Percentiles rank a stretch among this genome's conserved stretches.
These are phyloP conservation scores for Thumatha senex DNA, from an alignment of 2,888 invertebrate species.

Conservation along the genomic window DNA sequence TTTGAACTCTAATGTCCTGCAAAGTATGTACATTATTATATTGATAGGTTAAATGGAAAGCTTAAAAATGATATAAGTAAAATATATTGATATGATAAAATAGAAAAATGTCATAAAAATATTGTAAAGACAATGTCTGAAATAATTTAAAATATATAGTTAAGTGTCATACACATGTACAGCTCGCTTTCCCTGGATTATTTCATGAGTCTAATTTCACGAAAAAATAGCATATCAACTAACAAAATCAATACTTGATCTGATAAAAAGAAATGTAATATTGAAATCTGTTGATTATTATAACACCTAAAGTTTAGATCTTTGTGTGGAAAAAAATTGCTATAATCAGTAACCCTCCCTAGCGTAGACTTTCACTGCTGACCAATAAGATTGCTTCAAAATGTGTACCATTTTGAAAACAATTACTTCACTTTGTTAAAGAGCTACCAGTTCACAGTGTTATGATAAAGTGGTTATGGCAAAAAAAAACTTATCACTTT, in stretches of 20 bases:
- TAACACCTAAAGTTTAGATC: too few species aligned
- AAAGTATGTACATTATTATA: constrained; percentile 47
- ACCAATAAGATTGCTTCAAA: too few species aligned
- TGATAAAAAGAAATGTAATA: too few species aligned
- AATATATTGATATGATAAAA: constrained; percentile 34
- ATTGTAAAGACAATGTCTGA: constrained; percentile 55
- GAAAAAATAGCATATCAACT: constrained; percentile 48
- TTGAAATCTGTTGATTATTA: too few species aligned
- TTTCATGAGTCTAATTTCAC: constrained; percentile 9
- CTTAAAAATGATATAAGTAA: constrained; percentile 41
- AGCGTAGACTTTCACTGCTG: too few species aligned
- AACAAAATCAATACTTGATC: not conserved
- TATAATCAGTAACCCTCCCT: too few species aligned
- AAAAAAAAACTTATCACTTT: not conserved
- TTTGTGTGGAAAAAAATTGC: too few species aligned
- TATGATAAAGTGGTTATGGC: too few species aligned
- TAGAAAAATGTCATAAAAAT: constrained; percentile 47
- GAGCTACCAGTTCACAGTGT: too few species aligned
- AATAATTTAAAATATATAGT: constrained; percentile 30
- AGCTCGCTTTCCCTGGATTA: constrained; percentile 24
- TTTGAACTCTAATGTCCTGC: constrained; percentile 47
- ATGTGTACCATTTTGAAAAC: too few species aligned
- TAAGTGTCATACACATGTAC: constrained; percentile 18
- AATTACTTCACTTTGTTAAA: too few species aligned
- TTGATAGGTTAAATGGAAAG: constrained; percentile 40